Conservation (phyloP, 2,888 invertebrate species). For the Yponomeuta plumbellus region DNA sequence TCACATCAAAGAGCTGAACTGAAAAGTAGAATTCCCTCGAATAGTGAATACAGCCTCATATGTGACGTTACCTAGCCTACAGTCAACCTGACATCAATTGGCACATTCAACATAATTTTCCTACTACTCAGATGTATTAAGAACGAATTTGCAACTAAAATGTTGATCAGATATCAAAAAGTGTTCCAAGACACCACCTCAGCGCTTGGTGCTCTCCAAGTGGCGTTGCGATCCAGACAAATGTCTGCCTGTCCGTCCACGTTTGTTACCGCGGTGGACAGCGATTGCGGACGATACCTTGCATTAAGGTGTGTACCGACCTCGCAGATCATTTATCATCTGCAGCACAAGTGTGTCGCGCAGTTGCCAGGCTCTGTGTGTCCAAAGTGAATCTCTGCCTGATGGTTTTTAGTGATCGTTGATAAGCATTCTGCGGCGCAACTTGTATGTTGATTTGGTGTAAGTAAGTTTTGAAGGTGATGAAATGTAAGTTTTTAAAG, state of each 20-base stretch:
- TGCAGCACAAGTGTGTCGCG: constrained; percentile 18
- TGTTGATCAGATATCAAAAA: too few relatives aligned
- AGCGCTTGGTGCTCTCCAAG: background rate
- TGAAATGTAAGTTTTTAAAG: too few relatives aligned
- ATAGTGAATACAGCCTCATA: too few relatives aligned
- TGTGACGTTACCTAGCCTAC: too few relatives aligned
- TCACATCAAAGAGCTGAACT: too few relatives aligned
- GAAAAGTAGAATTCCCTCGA: too few relatives aligned
- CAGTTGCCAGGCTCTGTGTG: background rate
- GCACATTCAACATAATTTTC: too few relatives aligned
- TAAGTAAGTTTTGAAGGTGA: background rate
- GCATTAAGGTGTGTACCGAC: constrained; percentile 63
- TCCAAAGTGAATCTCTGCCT: background rate
- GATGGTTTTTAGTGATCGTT: background rate
- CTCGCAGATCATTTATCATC: constrained; percentile 59
- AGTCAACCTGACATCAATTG: too few relatives aligned
- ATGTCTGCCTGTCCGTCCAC: constrained; percentile 47
- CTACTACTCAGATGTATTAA: too few relatives aligned
- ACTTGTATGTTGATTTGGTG: background rate
- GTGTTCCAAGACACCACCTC: too few relatives aligned
- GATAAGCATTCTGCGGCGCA: background rate
- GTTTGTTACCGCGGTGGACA: constrained; percentile 41
- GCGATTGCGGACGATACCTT: constrained; percentile 47
- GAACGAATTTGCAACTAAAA: too few relatives aligned
- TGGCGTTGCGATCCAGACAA: background rate